These are phyloP conservation scores for Probaryconus sp. DNA, from an alignment of 1,140 invertebrate genomes.

Conservation along the genomic window DNA sequence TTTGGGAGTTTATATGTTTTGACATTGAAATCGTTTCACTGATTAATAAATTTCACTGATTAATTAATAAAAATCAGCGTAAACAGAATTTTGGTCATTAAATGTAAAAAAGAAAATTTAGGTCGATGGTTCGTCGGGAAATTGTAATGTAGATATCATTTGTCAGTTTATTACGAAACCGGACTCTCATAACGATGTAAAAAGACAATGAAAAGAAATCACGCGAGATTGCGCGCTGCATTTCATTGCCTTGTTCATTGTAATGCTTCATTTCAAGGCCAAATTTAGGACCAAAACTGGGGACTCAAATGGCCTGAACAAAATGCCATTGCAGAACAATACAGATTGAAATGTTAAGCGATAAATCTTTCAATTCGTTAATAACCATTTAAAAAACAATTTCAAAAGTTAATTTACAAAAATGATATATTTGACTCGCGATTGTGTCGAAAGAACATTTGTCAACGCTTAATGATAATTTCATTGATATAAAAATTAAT, in stretches of 20 bases:
- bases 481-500: too few relatives aligned
- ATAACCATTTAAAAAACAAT: too few relatives aligned
- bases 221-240: slow-evolving; percentile 50
- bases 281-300: slow-evolving; percentile 46
- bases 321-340: too few relatives aligned
- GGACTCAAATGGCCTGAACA: too few relatives aligned
- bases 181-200: slow-evolving; percentile 39
- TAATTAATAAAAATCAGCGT: slow-evolving; percentile 50
- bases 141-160: slow-evolving; percentile 43
- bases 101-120: slow-evolving; percentile 40
- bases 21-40: too few relatives aligned
- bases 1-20: slow-evolving; percentile 3
- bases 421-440: too few relatives aligned
- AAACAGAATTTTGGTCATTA: slow-evolving; percentile 35
- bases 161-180: slow-evolving; percentile 48
- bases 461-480: too few relatives aligned
- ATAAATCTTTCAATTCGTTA: too few relatives aligned
- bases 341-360: too few relatives aligned
- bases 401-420: too few relatives aligned
- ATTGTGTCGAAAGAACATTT: too few relatives aligned
- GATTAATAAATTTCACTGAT: too few relatives aligned
- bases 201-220: slow-evolving; percentile 61
- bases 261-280: slow-evolving; percentile 51
- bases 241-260: slow-evolving; percentile 48
- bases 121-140: slow-evolving; percentile 23